Conservation (phyloP, 2,888 invertebrate species). For the Drosophila paranaensis region DNA sequence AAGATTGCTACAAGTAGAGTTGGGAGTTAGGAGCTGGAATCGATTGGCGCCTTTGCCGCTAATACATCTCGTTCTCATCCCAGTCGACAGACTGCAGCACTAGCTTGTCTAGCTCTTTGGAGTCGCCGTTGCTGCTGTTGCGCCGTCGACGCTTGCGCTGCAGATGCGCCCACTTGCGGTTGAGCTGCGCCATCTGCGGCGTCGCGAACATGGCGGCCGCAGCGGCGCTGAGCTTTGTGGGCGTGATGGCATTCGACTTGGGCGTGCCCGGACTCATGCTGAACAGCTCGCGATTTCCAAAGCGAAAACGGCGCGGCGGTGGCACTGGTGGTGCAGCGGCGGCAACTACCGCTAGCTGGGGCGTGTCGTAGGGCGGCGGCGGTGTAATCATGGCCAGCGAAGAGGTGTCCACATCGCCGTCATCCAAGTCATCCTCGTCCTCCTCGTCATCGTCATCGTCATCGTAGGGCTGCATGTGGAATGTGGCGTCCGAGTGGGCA, state of each 20-base stretch:
- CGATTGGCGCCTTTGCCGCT: constrained; percentile 20
- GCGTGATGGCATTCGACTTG: constrained; percentile 79
- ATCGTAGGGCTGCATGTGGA: constrained; percentile 22
- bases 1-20: constrained; percentile 24
- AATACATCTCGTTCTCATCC: constrained; percentile 85
- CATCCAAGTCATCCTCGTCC: constrained; percentile 38
- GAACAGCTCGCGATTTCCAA: constrained; percentile 81
- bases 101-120: constrained; percentile 84
- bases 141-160: constrained; percentile 82
- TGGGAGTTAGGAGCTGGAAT: constrained; percentile 13
- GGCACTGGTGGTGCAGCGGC: constrained; percentile 58
- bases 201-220: constrained; percentile 83
- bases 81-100: constrained; percentile 85
- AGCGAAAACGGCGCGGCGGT: constrained; percentile 78
- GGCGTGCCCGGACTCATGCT: constrained; percentile 78
- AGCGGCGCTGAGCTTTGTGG: constrained; percentile 82
- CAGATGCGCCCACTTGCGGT: constrained; percentile 84
- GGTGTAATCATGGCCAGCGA: constrained; percentile 83
- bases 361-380: constrained; percentile 81
- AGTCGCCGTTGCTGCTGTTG: constrained; percentile 84
- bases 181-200: constrained; percentile 83
- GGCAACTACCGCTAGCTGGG: constrained; percentile 43
- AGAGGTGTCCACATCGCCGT: constrained; percentile 65
- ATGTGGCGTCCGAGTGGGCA: constrained; percentile 55
- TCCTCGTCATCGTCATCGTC: constrained; percentile 41